Conservation (phyloP, 2,797 vertebrate genomes). For the Malacoctenus gilli region DNA sequence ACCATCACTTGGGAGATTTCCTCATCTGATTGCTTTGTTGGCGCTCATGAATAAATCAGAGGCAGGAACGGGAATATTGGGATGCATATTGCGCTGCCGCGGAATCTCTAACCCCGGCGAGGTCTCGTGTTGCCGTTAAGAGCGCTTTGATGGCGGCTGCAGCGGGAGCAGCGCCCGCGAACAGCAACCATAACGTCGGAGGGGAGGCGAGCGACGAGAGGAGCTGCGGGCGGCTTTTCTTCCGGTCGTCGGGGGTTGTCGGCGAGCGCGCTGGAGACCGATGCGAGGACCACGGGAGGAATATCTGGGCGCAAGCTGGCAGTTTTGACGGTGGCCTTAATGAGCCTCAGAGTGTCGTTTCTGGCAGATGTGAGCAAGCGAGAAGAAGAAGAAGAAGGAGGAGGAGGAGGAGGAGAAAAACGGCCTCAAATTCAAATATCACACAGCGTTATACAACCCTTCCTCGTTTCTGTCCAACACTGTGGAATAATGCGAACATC, state of each 20-base stretch:
- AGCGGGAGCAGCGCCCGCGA: conserved; percentile 34
- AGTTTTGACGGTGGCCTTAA: conserved; percentile 65
- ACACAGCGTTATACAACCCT: conserved; percentile 13
- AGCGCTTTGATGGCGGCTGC: conserved; percentile 58
- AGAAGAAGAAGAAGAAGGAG: conserved; percentile 22
- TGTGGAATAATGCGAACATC: conserved; percentile 43
- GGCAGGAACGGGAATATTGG: conserved; percentile 59
- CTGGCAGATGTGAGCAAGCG: conserved; percentile 55
- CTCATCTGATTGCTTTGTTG: conserved; percentile 73
- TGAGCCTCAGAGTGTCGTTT: conserved; percentile 59
- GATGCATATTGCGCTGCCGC: conserved; percentile 55
- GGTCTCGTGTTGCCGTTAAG: conserved; percentile 38
- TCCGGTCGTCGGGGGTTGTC: conserved; percentile 31
- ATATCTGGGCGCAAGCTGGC: conserved; percentile 31
- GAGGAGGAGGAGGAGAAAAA: conserved; percentile 12
- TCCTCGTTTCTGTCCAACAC: conserved; percentile 25
- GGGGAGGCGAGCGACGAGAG: conserved; percentile 3
- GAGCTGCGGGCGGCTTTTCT: conserved; percentile 14
- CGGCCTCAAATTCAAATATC: conserved; percentile 17
- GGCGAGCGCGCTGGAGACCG: conserved; percentile 7
- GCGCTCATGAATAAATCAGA: conserved; percentile 75
- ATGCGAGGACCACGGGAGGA: conserved; percentile 9
- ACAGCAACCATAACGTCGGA: conserved; percentile 34
- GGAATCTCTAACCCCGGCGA: conserved; percentile 46
- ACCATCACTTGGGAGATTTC: conserved; percentile 65